A percentile compares a stretch with the other conserved stretches of the same genome.
Evolutionary conservation across 2,113 vertebrate species (phyloP).

Genomic region (Phaethornis superciliosus): DNA sequence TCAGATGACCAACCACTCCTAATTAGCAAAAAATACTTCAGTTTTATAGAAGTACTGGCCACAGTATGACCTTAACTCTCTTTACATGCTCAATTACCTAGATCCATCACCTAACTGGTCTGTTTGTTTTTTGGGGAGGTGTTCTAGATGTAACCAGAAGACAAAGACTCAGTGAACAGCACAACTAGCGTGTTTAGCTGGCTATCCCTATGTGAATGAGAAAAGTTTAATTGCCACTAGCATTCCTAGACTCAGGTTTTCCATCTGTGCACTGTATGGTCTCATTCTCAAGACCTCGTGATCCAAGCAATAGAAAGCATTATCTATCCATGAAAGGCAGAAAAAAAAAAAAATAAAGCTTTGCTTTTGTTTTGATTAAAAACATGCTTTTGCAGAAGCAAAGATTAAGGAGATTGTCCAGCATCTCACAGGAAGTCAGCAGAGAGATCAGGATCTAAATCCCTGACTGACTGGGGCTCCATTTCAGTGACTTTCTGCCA

Average conservation of each 20-base stretch:
- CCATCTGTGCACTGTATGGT: neutral
- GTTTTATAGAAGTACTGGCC: neutral
- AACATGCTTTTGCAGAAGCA: neutral
- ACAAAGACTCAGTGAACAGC: neutral
- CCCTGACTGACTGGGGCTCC: neutral
- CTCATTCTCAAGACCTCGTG: neutral
- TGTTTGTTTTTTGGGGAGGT: neutral
- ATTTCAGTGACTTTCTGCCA: neutral
- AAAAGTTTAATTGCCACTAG: neutral
- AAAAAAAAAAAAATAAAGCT: neutral
- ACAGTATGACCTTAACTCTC: neutral
- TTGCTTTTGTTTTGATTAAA: neutral
- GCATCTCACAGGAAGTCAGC: neutral
- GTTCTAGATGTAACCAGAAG: neutral
- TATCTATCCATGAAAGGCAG: neutral
- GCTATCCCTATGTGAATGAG: neutral
- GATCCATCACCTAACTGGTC: neutral
- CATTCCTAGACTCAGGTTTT: neutral
- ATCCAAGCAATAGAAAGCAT: neutral
- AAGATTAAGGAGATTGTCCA: neutral
- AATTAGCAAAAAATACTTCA: neutral
- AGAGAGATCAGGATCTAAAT: neutral
- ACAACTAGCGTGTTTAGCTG: neutral
- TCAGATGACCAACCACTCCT: constrained; percentile 17
- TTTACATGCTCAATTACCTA: neutral